phyloP scores from a whole-genome alignment of 2,888 invertebrate species.

The Ctena decussata region DNA sequence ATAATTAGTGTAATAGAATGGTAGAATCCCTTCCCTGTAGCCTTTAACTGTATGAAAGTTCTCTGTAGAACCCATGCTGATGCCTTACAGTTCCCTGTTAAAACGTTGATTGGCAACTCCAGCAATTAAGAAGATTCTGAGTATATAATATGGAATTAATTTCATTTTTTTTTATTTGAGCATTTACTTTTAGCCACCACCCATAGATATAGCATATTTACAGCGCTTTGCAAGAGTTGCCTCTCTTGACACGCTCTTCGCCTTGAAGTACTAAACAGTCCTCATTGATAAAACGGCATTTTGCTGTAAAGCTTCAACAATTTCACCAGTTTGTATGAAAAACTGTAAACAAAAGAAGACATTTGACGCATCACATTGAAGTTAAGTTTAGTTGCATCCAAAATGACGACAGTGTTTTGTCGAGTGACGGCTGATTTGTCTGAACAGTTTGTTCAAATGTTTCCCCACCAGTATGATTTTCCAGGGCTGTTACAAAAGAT shows the following conservation, averaged over 20 bases:
- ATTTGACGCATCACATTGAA: no score
- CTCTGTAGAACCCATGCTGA: no score
- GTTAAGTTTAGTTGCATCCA: no score
- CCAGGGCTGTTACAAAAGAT: constrained; percentile 67
- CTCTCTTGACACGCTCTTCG: constrained; percentile 7
- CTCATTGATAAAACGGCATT: background rate
- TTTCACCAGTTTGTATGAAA: background rate
- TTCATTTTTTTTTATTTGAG: no score
- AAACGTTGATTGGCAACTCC: no score
- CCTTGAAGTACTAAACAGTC: background rate
- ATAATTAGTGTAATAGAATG: no score
- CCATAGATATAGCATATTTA: constrained; percentile 27
- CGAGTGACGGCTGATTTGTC: constrained; percentile 70
- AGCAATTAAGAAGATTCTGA: no score
- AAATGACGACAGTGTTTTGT: constrained; percentile 67
- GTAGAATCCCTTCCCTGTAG: no score
- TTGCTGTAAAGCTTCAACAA: constrained; percentile 55
- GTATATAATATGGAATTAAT: no score
- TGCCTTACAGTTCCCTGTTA: no score
- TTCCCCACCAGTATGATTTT: constrained; percentile 71
- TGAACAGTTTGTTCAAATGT: constrained; percentile 61
- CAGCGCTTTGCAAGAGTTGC: background rate
- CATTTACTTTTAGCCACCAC: background rate
- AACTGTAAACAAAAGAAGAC: background rate
- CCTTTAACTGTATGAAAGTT: no score